Percentiles rank a stretch among this genome's conserved stretches.
phyloP scores from a whole-genome alignment of 2,888 invertebrate species.

The Eilema griseolum region DNA sequence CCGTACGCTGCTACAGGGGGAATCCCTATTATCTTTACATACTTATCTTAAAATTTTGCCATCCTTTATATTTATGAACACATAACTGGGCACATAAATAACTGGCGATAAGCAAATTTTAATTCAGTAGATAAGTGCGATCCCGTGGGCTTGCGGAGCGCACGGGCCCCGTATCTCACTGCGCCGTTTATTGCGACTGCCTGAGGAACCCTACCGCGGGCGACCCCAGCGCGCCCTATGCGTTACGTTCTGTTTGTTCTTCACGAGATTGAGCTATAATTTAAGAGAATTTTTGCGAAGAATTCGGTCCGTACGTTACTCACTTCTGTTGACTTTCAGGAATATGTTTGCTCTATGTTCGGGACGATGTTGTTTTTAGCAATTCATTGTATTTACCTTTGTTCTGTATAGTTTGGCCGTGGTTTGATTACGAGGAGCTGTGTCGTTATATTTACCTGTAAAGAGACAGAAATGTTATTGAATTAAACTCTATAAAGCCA shows the following conservation, averaged over 20 bases:
- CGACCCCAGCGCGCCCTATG: slow-evolving; percentile 5
- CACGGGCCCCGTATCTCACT: slow-evolving; percentile 34
- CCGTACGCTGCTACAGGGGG: not conserved
- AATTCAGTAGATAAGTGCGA: slow-evolving; percentile 53
- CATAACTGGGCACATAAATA: slow-evolving; percentile 51
- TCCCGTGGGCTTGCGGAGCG: slow-evolving; percentile 32
- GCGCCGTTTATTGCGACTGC: slow-evolving; percentile 19
- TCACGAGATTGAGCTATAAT: slow-evolving; percentile 25
- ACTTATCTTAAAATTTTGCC: slow-evolving; percentile 27
- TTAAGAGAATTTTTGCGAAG: slow-evolving; percentile 20
- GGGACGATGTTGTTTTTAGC: slow-evolving; percentile 9
- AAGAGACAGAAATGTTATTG: slow-evolving; percentile 3
- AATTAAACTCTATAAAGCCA: not conserved
- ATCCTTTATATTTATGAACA: slow-evolving; percentile 48
- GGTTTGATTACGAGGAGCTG: not conserved
- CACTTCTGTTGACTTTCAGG: slow-evolving; percentile 15
- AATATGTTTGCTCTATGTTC: slow-evolving; percentile 9
- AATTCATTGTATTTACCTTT: slow-evolving; percentile 24
- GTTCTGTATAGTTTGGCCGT: not conserved
- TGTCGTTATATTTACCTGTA: slow-evolving; percentile 21
- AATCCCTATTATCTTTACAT: not conserved
- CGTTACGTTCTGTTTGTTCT: slow-evolving; percentile 21
- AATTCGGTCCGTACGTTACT: not conserved
- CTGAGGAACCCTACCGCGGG: slow-evolving; percentile 17
- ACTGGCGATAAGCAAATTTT: slow-evolving; percentile 52